Percentiles rank a stretch among this genome's conserved stretches.
Evolutionary conservation across 64 coral and sea anemone genomes (phyloP).

Genomic region (Catalaphyllia jardinei): DNA sequence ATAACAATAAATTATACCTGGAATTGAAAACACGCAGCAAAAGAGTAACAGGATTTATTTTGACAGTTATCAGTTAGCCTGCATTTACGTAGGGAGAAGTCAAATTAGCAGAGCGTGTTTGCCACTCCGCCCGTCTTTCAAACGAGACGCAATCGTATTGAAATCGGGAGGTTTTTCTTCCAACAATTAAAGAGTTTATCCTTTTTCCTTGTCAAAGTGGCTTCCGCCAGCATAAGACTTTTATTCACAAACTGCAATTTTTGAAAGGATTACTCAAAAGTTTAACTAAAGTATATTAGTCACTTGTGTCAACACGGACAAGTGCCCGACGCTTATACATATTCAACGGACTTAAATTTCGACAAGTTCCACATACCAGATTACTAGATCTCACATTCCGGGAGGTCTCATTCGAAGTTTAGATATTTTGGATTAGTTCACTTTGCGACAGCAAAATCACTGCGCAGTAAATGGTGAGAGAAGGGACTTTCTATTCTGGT

Average conservation of each 20-base stretch:
- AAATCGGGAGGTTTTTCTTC: background rate
- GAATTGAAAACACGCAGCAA: background rate
- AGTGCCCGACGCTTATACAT: slow-evolving; percentile 40
- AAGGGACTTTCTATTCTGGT: background rate
- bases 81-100: background rate
- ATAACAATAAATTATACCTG: background rate
- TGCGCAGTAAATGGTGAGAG: background rate
- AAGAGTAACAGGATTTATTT: background rate
- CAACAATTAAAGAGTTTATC: too few relatives aligned
- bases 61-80: background rate
- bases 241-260: background rate
- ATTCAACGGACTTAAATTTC: slow-evolving; percentile 8
- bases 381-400: background rate
- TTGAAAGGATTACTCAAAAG: background rate
- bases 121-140: background rate
- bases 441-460: background rate
- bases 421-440: background rate
- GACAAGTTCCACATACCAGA: background rate
- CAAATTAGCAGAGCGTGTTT: background rate
- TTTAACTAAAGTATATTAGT: slow-evolving; percentile 19
- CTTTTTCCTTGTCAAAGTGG: background rate
- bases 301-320: slow-evolving; percentile 1
- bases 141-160: background rate
- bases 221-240: background rate
- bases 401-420: background rate